These are phyloP conservation scores for Rhizomys pruinosus DNA, from an alignment of 2,113 vertebrate genomes.

Conservation along the genomic window DNA sequence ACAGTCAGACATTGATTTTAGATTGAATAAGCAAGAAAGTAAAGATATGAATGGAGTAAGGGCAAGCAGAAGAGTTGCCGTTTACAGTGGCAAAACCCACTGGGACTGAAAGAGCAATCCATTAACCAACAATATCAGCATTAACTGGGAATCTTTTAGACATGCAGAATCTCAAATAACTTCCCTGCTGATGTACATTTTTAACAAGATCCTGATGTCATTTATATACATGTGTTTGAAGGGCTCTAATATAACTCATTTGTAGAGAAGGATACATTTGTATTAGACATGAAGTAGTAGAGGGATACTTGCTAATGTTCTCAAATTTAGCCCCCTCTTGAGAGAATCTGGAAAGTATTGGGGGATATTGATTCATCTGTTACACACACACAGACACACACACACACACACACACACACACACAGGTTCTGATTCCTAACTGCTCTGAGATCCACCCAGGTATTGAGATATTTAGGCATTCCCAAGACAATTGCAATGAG, in stretches of 20 bases:
- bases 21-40: constrained; percentile 10
- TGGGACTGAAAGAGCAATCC: not conserved
- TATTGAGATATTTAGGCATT: not conserved
- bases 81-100: not conserved
- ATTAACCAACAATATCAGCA: not conserved
- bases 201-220: not conserved
- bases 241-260: not conserved
- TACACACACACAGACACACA: no score
- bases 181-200: not conserved
- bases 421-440: not conserved
- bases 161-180: not conserved
- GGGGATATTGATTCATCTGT: not conserved
- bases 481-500: not conserved
- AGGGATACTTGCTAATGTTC: not conserved
- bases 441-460: not conserved
- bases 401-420: no score
- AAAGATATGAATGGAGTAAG: not conserved
- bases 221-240: not conserved
- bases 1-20: not conserved
- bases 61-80: not conserved
- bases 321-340: not conserved
- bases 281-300: not conserved
- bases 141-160: not conserved
- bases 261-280: not conserved
- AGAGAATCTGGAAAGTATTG: not conserved